Evolutionary conservation across 2,113 vertebrate genomes (phyloP).

Genomic region (Pedionomus torquatus): DNA sequence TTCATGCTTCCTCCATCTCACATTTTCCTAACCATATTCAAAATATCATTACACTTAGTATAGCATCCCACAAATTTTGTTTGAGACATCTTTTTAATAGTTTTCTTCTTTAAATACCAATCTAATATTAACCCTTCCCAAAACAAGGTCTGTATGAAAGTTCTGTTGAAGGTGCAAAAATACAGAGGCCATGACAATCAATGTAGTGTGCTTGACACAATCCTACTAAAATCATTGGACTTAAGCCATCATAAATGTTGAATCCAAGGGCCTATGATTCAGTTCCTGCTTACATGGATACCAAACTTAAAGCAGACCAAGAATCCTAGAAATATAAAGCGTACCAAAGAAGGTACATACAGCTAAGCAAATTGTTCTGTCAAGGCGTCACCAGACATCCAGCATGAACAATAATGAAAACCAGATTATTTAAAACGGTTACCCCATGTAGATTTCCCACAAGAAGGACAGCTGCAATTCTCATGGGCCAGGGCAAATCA

Average conservation of each 20-base stretch:
- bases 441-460: accelerated
- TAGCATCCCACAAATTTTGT: not conserved
- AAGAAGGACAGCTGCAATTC: not conserved
- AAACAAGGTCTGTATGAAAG: not conserved
- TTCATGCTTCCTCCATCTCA: not conserved
- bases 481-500: not conserved
- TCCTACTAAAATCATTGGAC: not conserved
- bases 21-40: not conserved
- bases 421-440: not conserved
- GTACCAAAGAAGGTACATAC: not conserved
- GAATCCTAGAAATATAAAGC: not conserved
- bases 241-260: not conserved
- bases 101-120: not conserved
- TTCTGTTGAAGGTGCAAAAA: not conserved
- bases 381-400: not conserved
- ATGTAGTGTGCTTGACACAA: not conserved
- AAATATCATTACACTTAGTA: not conserved
- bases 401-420: not conserved
- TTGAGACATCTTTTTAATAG: not conserved
- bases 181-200: not conserved
- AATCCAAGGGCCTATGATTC: not conserved
- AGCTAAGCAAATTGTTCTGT: not conserved
- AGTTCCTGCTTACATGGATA: not conserved
- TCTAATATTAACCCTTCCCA: not conserved
- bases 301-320: not conserved